Evolutionary conservation across 2,797 vertebrate genomes (phyloP).

Genomic region (Emys orbicularis): DNA sequence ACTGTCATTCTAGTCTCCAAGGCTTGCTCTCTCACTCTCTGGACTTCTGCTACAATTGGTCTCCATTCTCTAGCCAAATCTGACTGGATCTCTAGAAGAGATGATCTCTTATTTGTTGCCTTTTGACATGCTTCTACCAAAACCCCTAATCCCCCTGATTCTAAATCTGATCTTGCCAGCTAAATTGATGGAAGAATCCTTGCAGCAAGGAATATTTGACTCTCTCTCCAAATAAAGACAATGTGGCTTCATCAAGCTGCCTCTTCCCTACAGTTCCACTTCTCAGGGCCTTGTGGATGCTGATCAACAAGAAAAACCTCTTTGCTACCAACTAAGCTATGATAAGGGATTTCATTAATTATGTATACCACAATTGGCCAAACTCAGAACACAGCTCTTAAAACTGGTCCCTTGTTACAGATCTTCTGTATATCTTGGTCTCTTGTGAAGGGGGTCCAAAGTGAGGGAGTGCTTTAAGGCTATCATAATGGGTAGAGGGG

Average conservation of each 20-base stretch:
- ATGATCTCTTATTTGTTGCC: not conserved
- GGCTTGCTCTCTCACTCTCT: not conserved
- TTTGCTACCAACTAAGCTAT: too few relatives aligned
- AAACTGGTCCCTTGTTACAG: not conserved
- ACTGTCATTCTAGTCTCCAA: not conserved
- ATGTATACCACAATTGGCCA: not conserved
- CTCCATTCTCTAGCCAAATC: not conserved
- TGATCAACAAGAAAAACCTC: not conserved
- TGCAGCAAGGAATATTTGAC: not conserved
- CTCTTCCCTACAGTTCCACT: not conserved
- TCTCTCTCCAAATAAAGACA: not conserved
- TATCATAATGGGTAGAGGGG: not conserved
- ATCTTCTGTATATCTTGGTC: not conserved
- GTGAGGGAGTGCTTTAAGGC: not conserved
- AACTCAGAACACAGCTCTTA: not conserved
- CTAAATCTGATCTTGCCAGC: too few relatives aligned
- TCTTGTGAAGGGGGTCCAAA: not conserved
- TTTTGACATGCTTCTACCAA: not conserved
- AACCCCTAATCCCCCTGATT: not conserved
- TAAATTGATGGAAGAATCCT: too few relatives aligned
- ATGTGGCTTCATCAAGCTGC: not conserved
- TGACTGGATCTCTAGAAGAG: not conserved
- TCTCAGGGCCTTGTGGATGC: not conserved
- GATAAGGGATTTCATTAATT: not conserved
- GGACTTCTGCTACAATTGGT: not conserved